Conservation (phyloP, 2,113 vertebrate species). For the Puntigrus tetrazona region DNA sequence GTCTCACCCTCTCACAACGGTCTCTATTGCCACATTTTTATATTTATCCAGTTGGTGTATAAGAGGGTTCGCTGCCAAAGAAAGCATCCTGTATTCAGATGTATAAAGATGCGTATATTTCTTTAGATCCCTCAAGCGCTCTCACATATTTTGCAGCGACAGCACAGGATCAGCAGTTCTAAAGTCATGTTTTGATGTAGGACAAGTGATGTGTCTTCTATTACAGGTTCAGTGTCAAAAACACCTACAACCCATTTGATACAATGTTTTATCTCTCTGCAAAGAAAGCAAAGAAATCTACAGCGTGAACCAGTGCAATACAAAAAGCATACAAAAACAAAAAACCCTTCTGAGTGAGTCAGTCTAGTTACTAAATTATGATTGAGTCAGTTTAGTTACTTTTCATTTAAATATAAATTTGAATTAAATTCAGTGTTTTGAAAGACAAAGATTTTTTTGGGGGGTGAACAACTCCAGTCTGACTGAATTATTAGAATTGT, state of each 20-base stretch:
- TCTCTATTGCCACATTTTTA: not conserved
- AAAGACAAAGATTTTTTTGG: not conserved
- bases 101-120: not conserved
- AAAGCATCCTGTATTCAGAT: not conserved
- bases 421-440: not conserved
- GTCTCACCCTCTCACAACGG: not conserved
- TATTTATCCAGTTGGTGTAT: not conserved
- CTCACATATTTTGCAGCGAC: slow-evolving; percentile 20
- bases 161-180: slow-evolving; percentile 27
- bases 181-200: slow-evolving; percentile 27
- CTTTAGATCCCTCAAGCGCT: slow-evolving; percentile 15
- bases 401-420: too few species aligned
- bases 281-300: not conserved
- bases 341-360: not conserved
- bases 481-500: not conserved
- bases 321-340: not conserved
- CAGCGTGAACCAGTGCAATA: not conserved
- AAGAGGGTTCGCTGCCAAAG: not conserved
- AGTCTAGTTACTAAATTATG: not conserved
- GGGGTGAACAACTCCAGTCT: not conserved
- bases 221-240: slow-evolving; percentile 15
- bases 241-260: not conserved
- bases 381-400: not conserved
- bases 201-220: slow-evolving; percentile 16
- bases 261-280: not conserved